Conservation (phyloP, 1,140 invertebrate genomes). For the Plodia interpunctella region DNA sequence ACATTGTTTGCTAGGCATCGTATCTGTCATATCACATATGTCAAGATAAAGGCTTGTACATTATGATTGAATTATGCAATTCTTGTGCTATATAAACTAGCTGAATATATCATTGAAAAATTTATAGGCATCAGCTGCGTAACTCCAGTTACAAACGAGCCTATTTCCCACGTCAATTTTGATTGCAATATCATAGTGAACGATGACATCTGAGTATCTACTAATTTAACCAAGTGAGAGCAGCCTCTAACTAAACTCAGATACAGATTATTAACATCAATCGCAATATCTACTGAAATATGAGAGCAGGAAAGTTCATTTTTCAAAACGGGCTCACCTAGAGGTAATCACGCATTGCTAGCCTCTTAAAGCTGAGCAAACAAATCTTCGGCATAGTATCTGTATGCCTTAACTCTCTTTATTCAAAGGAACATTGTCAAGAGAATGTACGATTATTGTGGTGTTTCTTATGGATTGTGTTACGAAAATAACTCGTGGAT, state of each 20-base stretch:
- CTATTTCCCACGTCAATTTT: conserved; percentile 73
- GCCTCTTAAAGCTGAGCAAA: conserved; percentile 61
- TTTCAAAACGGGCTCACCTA: conserved; percentile 33
- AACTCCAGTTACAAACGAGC: conserved; percentile 62
- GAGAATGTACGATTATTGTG: conserved; percentile 74
- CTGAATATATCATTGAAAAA: conserved; percentile 69
- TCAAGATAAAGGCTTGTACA: conserved; percentile 22
- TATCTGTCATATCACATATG: neutral
- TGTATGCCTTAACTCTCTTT: conserved; percentile 70
- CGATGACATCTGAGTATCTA: conserved; percentile 65
- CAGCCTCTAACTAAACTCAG: conserved; percentile 43
- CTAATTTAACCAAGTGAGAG: conserved; percentile 57
- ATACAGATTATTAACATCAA: conserved; percentile 33
- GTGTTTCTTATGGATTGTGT: conserved; percentile 70
- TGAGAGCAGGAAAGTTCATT: conserved; percentile 45
- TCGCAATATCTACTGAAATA: conserved; percentile 43
- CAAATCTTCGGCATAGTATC: conserved; percentile 74
- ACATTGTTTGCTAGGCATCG: conserved; percentile 14
- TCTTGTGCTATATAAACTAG: conserved; percentile 37
- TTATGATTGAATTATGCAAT: conserved; percentile 68
- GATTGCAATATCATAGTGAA: conserved; percentile 70
- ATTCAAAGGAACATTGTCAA: conserved; percentile 74
- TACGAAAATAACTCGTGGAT: conserved; percentile 63
- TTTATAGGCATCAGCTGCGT: conserved; percentile 57
- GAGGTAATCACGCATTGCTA: conserved; percentile 56